Evolutionary conservation across 2,797 vertebrate genomes (phyloP).

Genomic region (Heteromormyrus szaboi): DNA sequence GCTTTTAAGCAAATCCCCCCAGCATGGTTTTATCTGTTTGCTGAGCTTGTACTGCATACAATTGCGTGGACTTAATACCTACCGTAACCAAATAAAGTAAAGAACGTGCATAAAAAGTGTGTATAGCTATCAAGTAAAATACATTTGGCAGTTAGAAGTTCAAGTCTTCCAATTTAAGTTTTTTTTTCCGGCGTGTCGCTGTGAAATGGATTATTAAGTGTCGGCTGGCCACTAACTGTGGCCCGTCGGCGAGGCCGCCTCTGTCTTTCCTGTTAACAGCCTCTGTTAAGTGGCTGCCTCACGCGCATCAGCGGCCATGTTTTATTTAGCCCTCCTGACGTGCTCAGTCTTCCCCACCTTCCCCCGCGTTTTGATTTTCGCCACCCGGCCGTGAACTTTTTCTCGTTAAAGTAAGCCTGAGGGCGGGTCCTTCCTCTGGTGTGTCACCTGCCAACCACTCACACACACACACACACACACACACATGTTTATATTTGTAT

Average conservation of each 20-base stretch:
- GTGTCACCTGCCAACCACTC: not conserved
- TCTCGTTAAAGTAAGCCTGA: not conserved
- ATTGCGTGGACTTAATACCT: constrained; percentile 23
- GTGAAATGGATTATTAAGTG: not conserved
- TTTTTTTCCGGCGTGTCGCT: not conserved
- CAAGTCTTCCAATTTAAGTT: not conserved
- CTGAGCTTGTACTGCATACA: not conserved
- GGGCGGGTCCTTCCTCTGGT: not conserved
- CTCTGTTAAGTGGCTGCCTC: not conserved
- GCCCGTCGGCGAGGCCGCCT: not conserved
- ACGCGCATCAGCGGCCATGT: not conserved
- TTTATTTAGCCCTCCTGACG: not conserved
- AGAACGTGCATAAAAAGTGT: constrained; percentile 27
- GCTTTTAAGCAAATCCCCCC: not conserved
- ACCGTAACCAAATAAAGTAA: constrained; percentile 32
- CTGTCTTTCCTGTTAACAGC: not conserved
- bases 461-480: not conserved
- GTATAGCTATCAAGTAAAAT: constrained; percentile 17
- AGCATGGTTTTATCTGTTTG: constrained; percentile 5
- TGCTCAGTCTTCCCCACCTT: not conserved
- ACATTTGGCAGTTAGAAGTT: constrained; percentile 2
- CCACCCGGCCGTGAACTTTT: not conserved
- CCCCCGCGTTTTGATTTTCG: not conserved
- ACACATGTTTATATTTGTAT: no score
- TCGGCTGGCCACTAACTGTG: not conserved